Base-by-base conservation (phyloP, 1,140 invertebrate genomes). In the Caenorhabditis latens region DNA sequence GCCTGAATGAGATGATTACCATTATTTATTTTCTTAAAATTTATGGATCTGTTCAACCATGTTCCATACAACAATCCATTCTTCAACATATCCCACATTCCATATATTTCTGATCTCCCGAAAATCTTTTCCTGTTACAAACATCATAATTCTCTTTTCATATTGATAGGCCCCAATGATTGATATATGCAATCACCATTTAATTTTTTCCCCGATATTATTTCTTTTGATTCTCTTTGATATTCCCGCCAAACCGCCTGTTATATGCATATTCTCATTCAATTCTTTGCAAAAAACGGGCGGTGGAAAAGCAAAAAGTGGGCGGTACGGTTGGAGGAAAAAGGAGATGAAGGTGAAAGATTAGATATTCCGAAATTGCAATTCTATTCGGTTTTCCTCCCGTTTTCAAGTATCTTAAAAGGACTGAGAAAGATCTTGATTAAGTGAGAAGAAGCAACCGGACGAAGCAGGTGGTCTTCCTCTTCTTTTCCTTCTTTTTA, bases 271-370 rank as follows among this genome's bases (percentile, higher is more conserved):
- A 58, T 58, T 58, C 55, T 58, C 50, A 13, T 16, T 53, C 50
- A 19, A 14, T 58, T n/a, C 19, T 40, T 63, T 21, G 19, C 24
- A 40, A 63, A 63, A 63, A 63, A 24, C 9, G 21, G 9, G 21
- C 21, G 5, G 24, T 3, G 24, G 19, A 21, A 21, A 63, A 40
- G n/a, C 21, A 11, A 21, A 21, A 63, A 40, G n/a, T 21, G 19
- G 57, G 57, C 16, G 57, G 57, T 8, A n/a, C 19, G 8, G n/a
- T 58, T 58, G 57, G 61, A 13, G 32, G 21, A 46, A 71, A 42
- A 24, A n/a, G n/a, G 4, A 61, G 57, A 71, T 71, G 65, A 46
- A 71, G 42, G 65, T 71, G 40, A 43, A 71, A 71, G 65, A 71
- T 71, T 71, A 71, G 65, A 46, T 24, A 43, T 16, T 43, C 16